Evolutionary conservation across 2,888 invertebrate species (phyloP).

Genomic region (Brenthis hecate): DNA sequence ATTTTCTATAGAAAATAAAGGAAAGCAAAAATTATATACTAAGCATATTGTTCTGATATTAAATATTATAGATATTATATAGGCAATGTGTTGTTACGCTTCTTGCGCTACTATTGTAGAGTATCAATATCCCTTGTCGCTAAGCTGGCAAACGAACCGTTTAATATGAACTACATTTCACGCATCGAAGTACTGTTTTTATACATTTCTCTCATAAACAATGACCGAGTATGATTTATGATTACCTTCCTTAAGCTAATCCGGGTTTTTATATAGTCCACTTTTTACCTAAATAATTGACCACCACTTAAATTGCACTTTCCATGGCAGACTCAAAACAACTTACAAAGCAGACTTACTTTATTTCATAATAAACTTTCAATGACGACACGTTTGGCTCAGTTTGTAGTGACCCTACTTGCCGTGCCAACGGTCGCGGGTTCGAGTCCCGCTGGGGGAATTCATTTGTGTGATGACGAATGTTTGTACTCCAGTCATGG

Average conservation of each 20-base stretch:
- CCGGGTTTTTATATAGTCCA: not conserved
- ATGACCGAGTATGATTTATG: constrained; percentile 11
- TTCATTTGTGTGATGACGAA: too few relatives aligned
- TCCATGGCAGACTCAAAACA: too few relatives aligned
- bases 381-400: too few relatives aligned
- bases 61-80: constrained; percentile 21
- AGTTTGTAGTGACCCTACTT: too few relatives aligned
- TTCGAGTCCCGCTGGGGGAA: too few relatives aligned
- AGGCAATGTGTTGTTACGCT: constrained; percentile 28
- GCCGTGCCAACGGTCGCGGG: too few relatives aligned
- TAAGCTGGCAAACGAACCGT: constrained; percentile 40
- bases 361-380: too few relatives aligned
- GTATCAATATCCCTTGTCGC: constrained; percentile 27
- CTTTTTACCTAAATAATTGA: too few relatives aligned
- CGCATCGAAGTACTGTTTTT: constrained; percentile 44
- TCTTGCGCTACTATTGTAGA: constrained; percentile 18
- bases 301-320: too few relatives aligned
- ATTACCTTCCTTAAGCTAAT: not conserved
- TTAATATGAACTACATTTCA: constrained; percentile 64
- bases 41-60: constrained; percentile 8
- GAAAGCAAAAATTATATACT: constrained; percentile 21
- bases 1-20: constrained; percentile 10
- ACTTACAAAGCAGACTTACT: too few relatives aligned
- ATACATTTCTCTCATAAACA: constrained; percentile 18
- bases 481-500: too few relatives aligned